A percentile compares a stretch with the other conserved stretches of the same genome.
phyloP scores from a whole-genome alignment of 1,140 invertebrate genomes.

The Stratiolaelaps scimitus region DNA sequence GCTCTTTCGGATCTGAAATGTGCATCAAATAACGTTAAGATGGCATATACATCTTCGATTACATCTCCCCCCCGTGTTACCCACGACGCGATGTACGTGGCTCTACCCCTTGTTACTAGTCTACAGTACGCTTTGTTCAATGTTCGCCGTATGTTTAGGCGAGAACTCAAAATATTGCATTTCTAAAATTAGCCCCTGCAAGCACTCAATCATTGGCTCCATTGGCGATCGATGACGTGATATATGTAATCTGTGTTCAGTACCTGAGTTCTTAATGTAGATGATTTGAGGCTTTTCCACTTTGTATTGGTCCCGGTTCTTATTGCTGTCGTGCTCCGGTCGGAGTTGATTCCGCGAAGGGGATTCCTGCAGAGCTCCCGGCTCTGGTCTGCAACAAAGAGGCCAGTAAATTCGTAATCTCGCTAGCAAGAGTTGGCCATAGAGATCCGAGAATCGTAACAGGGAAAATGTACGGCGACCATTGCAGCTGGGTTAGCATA shows the following conservation, averaged over 20 bases:
- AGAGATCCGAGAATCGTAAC: neutral
- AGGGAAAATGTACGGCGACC: neutral
- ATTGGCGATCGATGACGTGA: no score
- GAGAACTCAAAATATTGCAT: no score
- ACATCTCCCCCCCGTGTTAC: neutral
- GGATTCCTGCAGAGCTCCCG: neutral
- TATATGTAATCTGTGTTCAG: no score
- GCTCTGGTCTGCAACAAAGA: neutral
- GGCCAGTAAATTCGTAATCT: neutral
- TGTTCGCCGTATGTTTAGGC: no score
- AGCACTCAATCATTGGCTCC: no score
- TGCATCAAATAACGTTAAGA: neutral
- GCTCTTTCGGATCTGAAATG: neutral
- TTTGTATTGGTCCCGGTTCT: neutral
- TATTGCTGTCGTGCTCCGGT: neutral
- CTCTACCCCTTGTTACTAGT: no score
- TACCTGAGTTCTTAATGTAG: slow-evolving; percentile 23
- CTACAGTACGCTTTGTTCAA: no score
- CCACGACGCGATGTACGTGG: no score
- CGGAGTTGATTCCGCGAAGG: neutral
- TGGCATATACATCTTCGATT: neutral
- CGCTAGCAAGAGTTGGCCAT: neutral
- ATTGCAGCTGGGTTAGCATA: neutral
- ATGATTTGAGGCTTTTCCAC: slow-evolving; percentile 9
- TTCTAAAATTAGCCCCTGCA: no score